Evolutionary conservation across 2,797 vertebrate species (phyloP), one percentile per base, ranked within the genome.

Genomic region (Girardinus metallicus): DNA sequence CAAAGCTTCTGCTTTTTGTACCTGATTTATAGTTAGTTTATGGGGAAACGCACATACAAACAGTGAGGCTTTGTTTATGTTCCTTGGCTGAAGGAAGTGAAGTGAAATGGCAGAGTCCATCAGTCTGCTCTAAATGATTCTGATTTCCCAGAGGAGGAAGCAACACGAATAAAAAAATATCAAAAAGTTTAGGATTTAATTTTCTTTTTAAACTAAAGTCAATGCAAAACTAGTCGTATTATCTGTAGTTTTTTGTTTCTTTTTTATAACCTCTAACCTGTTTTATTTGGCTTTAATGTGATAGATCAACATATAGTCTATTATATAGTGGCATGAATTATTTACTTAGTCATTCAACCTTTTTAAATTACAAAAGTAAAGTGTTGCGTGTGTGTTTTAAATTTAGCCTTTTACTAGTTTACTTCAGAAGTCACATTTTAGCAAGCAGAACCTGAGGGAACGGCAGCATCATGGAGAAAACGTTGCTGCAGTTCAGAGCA

Each of bases 1-100:
- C 71, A 51, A 43, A 83, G 82, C 90, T 89, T 92, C 91, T 91
- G 86, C 89, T 91, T 92, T 92, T 88, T 85, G 46, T 83, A 88
- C 88, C 83, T 91, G 80, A 75, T 80, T 70, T 44, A 76, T 44
- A 87, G 80, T 66, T 66, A 9, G 71, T 85, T 83, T 82, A 76
- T 91, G 85, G 91, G 91, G 92, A 95, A 93, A 86, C 36, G 0
- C 73, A 80, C 46, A 46, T 77, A 83, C 75, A 87, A 41, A 68
- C 68, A 72, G 55, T 71, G 60, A 26, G n/a, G 60, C 15, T 84
- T 88, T 86, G 55, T 83, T 86, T 91, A 66, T 89, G 83, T 83
- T 57, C 73, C 80, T 46, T 5, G 77, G 77, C 51, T 84, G 85
- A 84, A 85, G 90, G 90, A 94, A 93, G 83, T 89, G 44, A 80